phyloP scores from a whole-genome alignment of 2,113 vertebrate species.

The Orthonyx spaldingii region DNA sequence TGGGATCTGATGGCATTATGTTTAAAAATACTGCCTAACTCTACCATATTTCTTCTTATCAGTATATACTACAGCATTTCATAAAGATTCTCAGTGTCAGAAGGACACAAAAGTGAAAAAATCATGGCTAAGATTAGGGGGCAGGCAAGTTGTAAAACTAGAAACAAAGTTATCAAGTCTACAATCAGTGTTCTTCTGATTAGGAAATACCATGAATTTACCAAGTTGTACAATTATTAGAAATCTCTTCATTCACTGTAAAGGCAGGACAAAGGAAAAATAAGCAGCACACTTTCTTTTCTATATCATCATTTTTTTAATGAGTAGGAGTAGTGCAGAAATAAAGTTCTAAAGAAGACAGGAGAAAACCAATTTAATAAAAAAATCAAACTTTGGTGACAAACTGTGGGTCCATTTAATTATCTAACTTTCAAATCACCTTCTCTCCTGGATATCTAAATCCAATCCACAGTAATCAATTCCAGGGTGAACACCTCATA shows the following conservation, averaged over 20 bases:
- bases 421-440: conserved; percentile 41
- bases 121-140: not conserved
- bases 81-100: not conserved
- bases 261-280: not conserved
- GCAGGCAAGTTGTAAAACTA: not conserved
- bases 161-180: not conserved
- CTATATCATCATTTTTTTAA: not conserved
- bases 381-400: not conserved
- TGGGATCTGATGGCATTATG: not conserved
- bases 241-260: not conserved
- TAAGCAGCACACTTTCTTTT: not conserved
- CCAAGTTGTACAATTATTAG: not conserved
- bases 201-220: not conserved
- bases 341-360: not conserved
- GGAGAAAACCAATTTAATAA: not conserved
- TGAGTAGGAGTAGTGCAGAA: not conserved
- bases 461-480: conserved; percentile 45
- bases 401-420: not conserved
- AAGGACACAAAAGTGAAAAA: not conserved
- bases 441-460: conserved; percentile 32
- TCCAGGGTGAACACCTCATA: conserved; percentile 7
- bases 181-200: not conserved
- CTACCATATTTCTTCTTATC: not conserved
- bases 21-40: not conserved
- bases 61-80: not conserved